These are phyloP conservation scores for Falcaria lacertinaria DNA, from an alignment of 2,888 invertebrate species.

Conservation along the genomic window DNA sequence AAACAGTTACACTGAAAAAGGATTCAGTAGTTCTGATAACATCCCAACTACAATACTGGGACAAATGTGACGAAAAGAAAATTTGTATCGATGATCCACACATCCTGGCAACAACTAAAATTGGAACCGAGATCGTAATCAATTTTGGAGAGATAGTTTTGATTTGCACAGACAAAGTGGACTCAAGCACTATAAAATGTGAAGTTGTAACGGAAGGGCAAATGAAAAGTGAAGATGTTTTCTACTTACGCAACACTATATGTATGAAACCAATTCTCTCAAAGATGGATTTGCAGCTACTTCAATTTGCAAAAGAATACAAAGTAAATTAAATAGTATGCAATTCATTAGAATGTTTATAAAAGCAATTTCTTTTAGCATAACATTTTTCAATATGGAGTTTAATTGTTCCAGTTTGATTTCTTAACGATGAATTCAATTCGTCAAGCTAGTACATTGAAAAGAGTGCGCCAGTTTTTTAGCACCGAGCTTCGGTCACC, in stretches of 20 bases:
- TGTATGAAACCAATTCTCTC: slow-evolving; percentile 32
- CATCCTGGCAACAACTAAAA: slow-evolving; percentile 25
- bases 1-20: slow-evolving; percentile 13
- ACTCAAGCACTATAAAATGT: slow-evolving; percentile 32
- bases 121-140: slow-evolving; percentile 38
- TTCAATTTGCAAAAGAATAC: slow-evolving; percentile 41
- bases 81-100: slow-evolving; percentile 45
- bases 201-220: slow-evolving; percentile 29
- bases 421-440: slow-evolving; percentile 37
- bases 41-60: slow-evolving; percentile 25
- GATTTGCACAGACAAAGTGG: slow-evolving; percentile 30
- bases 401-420: slow-evolving; percentile 33
- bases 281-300: slow-evolving; percentile 36
- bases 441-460: slow-evolving; percentile 24
- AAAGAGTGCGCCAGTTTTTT: slow-evolving; percentile 27
- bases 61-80: slow-evolving; percentile 32
- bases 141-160: slow-evolving; percentile 34
- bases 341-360: neutral
- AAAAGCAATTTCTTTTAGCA: neutral
- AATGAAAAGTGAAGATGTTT: slow-evolving; percentile 25
- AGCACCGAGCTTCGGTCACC: slow-evolving; percentile 21
- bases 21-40: slow-evolving; percentile 29
- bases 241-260: slow-evolving; percentile 36
- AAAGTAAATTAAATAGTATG: slow-evolving; percentile 23
- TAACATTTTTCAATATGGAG: no score